Conservation (phyloP, 2,888 invertebrate genomes). For the Chrysina gloriosa region DNA sequence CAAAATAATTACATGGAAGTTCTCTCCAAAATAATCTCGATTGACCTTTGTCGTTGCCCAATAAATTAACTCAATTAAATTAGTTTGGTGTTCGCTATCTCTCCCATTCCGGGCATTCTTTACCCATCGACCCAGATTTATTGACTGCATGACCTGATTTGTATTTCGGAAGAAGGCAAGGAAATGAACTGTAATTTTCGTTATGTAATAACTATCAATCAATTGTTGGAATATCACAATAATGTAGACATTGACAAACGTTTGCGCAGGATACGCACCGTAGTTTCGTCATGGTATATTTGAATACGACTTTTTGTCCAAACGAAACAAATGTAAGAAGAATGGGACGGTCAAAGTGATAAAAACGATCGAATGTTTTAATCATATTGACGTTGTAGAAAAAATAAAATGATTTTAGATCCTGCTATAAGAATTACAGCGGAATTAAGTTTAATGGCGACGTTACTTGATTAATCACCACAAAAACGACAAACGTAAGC, state of each 20-base stretch:
- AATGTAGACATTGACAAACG: neutral
- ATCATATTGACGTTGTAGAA: too few species aligned
- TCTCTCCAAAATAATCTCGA: neutral
- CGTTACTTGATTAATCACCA: too few species aligned
- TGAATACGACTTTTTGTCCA: too few species aligned
- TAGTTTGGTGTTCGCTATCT: neutral
- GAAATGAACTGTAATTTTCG: neutral
- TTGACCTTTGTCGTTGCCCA: neutral
- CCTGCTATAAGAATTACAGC: too few species aligned
- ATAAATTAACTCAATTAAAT: neutral
- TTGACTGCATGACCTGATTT: neutral
- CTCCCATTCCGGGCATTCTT: neutral
- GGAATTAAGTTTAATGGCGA: too few species aligned
- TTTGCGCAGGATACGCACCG: neutral
- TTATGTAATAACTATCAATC: neutral
- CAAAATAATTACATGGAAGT: too few species aligned
- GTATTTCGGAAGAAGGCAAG: neutral
- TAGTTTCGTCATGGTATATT: too few species aligned
- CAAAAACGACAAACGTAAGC: too few species aligned
- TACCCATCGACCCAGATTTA: neutral
- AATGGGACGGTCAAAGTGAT: too few species aligned
- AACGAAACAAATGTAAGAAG: too few species aligned
- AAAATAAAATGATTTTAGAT: too few species aligned
- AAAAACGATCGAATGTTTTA: too few species aligned
- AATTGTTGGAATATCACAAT: neutral